phyloP scores from a whole-genome alignment of 2,113 vertebrate species.

The Chaenogobius annularis region DNA sequence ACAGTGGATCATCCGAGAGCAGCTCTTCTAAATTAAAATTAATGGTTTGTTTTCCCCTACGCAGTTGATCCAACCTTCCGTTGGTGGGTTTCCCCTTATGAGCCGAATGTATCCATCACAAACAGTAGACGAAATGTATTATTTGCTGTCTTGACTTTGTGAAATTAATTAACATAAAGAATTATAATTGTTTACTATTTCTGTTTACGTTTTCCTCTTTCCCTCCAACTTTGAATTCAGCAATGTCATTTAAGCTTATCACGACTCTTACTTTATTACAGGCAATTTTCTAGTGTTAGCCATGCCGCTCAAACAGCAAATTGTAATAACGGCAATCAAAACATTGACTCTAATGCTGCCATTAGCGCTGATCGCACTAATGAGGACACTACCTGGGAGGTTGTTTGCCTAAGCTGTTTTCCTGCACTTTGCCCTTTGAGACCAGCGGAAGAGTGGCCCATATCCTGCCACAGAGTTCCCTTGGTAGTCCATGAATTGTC shows the following conservation, averaged over 20 bases:
- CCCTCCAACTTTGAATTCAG: background rate
- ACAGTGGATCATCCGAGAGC: too few species aligned
- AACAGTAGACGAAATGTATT: background rate
- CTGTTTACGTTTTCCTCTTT: background rate
- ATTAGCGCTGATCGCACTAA: conserved; percentile 63
- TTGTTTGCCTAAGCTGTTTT: conserved; percentile 74
- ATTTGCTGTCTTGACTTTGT: too few species aligned
- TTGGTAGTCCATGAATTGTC: conserved; percentile 48
- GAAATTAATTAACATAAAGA: too few species aligned
- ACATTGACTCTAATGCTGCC: conserved; percentile 64
- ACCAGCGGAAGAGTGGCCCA: conserved; percentile 27
- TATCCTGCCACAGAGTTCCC: conserved; percentile 58
- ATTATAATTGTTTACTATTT: background rate
- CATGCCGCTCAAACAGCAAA: conserved; percentile 52
- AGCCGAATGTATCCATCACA: background rate
- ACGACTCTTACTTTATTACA: conserved; percentile 55
- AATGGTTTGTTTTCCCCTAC: too few species aligned
- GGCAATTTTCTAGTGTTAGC: conserved; percentile 47
- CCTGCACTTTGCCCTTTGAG: conserved; percentile 52
- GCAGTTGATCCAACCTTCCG: too few species aligned
- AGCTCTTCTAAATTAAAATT: too few species aligned
- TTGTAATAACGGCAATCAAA: conserved; percentile 70
- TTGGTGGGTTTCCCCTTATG: too few species aligned
- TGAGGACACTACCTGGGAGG: conserved; percentile 71
- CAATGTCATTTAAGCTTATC: conserved; percentile 10